These are phyloP conservation scores for Meandrusa payeni DNA, from an alignment of 2,888 invertebrate species.

Conservation along the genomic window DNA sequence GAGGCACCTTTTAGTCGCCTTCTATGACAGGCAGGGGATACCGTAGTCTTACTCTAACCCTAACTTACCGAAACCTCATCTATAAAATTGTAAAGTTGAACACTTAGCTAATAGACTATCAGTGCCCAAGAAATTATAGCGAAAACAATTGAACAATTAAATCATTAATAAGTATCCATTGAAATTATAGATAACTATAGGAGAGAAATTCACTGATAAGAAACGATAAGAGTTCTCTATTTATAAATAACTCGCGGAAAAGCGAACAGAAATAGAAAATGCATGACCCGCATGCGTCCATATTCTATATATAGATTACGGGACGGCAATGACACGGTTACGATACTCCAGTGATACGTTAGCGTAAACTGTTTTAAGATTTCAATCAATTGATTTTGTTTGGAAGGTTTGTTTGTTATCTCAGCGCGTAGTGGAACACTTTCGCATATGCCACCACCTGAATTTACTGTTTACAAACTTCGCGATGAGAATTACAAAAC, in stretches of 20 bases:
- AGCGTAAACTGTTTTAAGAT: constrained; percentile 19
- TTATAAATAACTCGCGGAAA: constrained; percentile 22
- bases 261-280: constrained; percentile 26
- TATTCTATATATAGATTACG: constrained; percentile 33
- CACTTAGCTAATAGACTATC: too few relatives aligned
- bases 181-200: neutral
- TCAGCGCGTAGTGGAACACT: too few relatives aligned
- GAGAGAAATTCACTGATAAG: constrained; percentile 5
- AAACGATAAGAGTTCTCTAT: constrained; percentile 16
- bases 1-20: too few relatives aligned
- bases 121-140: neutral
- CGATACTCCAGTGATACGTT: constrained; percentile 7
- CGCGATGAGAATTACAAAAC: neutral
- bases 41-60: too few relatives aligned
- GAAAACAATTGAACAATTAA: neutral
- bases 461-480: neutral
- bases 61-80: too few relatives aligned
- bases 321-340: constrained; percentile 37
- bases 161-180: constrained; percentile 1
- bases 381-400: constrained; percentile 17
- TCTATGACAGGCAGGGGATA: too few relatives aligned
- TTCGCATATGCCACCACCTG: too few relatives aligned
- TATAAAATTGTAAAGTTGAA: too few relatives aligned
- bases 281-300: constrained; percentile 33
- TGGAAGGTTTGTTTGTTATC: constrained; percentile 11